Evolutionary conservation across 2,113 vertebrate species (phyloP).

Genomic region (Chrysemys picta): DNA sequence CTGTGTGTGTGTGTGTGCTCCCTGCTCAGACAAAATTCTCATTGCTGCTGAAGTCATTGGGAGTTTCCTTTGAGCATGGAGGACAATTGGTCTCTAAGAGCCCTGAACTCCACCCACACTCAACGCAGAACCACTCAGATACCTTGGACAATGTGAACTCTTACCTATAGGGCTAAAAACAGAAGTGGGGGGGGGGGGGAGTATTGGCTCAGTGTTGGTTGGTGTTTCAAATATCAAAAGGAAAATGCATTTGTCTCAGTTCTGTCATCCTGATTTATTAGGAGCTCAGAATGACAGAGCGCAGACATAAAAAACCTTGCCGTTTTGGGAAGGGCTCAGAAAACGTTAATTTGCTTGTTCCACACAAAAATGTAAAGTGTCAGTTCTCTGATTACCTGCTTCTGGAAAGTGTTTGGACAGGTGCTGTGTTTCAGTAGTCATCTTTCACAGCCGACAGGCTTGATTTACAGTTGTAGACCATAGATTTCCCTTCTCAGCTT

Average conservation of each 20-base stretch:
- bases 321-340: conserved; percentile 43
- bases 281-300: conserved; percentile 55
- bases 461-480: conserved; percentile 36
- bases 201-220: neutral
- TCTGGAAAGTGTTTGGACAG: conserved; percentile 67
- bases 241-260: conserved; percentile 34
- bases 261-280: conserved; percentile 70
- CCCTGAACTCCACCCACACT: neutral
- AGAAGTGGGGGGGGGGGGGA: neutral
- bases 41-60: neutral
- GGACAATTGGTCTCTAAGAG: neutral
- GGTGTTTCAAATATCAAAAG: conserved; percentile 36
- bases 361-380: conserved; percentile 63
- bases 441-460: conserved; percentile 51
- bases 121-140: neutral
- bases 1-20: neutral
- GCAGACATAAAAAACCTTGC: neutral
- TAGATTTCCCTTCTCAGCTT: neutral
- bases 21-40: neutral
- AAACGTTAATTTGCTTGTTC: conserved; percentile 64
- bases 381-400: conserved; percentile 57
- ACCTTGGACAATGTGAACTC: neutral
- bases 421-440: conserved; percentile 39
- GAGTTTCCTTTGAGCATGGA: neutral
- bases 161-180: neutral